These are phyloP conservation scores for Brenthis daphne DNA, from an alignment of 2,888 invertebrate genomes.

Conservation along the genomic window DNA sequence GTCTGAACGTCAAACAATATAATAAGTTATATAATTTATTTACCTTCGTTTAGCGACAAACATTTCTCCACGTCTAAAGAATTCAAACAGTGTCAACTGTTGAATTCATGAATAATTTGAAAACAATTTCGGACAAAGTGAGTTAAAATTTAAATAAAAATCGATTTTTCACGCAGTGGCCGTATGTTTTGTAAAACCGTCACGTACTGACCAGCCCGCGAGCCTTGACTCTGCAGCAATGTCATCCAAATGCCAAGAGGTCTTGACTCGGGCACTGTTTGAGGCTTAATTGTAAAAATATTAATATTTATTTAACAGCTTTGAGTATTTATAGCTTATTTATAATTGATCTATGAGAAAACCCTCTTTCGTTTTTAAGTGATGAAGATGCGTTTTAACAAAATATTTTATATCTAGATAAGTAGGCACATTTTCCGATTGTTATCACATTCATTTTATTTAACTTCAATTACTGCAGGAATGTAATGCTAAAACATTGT, in stretches of 20 bases:
- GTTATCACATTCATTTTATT: too few relatives aligned
- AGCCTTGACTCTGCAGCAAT: slow-evolving; percentile 57
- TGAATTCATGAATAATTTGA: slow-evolving; percentile 37
- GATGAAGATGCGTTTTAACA: too few relatives aligned
- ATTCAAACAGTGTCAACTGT: slow-evolving; percentile 31
- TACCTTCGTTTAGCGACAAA: slow-evolving; percentile 32
- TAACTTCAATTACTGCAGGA: too few relatives aligned
- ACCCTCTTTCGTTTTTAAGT: too few relatives aligned
- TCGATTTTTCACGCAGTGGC: slow-evolving; percentile 36
- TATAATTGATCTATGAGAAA: background rate
- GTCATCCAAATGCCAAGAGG: slow-evolving; percentile 53
- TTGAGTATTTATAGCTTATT: background rate
- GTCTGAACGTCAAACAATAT: too few relatives aligned
- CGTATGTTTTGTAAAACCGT: slow-evolving; percentile 47
- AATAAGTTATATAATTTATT: slow-evolving; percentile 8
- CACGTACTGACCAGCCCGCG: slow-evolving; percentile 46
- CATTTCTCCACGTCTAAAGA: slow-evolving; percentile 23
- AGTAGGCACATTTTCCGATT: too few relatives aligned
- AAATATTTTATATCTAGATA: too few relatives aligned
- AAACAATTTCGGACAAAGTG: slow-evolving; percentile 35
- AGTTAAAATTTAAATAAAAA: slow-evolving; percentile 40
- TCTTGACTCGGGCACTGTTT: slow-evolving; percentile 37
- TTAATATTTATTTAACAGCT: slow-evolving; percentile 24
- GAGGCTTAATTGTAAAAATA: slow-evolving; percentile 29
- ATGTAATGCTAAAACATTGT: too few relatives aligned